Conservation (phyloP, 2,888 invertebrate species). For the Volucella inflata region DNA sequence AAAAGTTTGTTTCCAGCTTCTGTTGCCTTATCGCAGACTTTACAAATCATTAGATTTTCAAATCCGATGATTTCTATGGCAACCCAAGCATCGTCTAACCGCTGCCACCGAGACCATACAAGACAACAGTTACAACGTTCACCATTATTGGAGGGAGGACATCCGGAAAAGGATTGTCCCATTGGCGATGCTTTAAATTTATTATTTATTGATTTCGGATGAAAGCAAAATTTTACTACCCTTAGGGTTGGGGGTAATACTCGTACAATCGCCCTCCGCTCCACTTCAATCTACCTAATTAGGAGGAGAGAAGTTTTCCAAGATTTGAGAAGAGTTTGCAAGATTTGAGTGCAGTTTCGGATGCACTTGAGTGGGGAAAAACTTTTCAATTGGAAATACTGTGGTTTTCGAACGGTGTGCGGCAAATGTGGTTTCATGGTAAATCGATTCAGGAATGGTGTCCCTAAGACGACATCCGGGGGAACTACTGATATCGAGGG, state of each 20-base stretch:
- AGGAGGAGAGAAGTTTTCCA: slow-evolving; percentile 35
- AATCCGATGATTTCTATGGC: slow-evolving; percentile 81
- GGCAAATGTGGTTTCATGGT: not conserved
- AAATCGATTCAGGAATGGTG: slow-evolving; percentile 8
- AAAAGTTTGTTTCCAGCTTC: slow-evolving; percentile 33
- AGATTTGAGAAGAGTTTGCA: slow-evolving; percentile 30
- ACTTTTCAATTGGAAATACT: slow-evolving; percentile 34
- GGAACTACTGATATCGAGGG: not conserved
- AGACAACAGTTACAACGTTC: not conserved
- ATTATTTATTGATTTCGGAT: slow-evolving; percentile 56
- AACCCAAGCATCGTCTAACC: slow-evolving; percentile 4
- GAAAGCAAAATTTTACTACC: not conserved
- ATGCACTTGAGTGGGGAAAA: slow-evolving; percentile 16
- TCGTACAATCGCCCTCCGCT: slow-evolving; percentile 13
- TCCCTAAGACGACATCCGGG: slow-evolving; percentile 1
- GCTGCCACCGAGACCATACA: slow-evolving; percentile 3
- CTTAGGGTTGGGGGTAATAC: not conserved
- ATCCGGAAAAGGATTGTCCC: slow-evolving; percentile 1
- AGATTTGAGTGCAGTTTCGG: slow-evolving; percentile 24
- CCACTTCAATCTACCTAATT: slow-evolving; percentile 32
- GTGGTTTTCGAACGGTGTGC: slow-evolving; percentile 10
- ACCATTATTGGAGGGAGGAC: not conserved
- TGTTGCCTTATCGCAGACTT: slow-evolving; percentile 79
- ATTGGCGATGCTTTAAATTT: slow-evolving; percentile 48
- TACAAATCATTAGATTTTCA: slow-evolving; percentile 82